Base-by-base conservation (phyloP, 1,140 invertebrate genomes). In the Dendrolimus kikuchii region DNA sequence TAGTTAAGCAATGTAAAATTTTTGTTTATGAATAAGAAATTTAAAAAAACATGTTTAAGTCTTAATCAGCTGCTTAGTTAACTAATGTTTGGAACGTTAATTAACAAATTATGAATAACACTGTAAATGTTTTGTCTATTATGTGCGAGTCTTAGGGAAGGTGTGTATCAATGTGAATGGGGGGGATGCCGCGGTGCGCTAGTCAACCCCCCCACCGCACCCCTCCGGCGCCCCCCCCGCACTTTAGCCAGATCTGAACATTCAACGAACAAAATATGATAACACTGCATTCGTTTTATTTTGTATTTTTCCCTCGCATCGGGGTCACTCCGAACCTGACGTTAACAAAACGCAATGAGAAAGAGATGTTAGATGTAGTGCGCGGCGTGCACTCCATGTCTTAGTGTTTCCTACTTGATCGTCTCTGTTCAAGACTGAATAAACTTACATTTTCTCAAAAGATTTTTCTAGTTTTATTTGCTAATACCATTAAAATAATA, bases 391-490 rank as follows among this genome's bases (percentile, higher is more conserved):
- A 42, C 39, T n/a, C 10, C 38, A 9, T 54, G 42, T 43, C 5
- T 44, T 44, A 9, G 43, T 55, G 50, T 54, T 47, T 47, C 53
- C 54, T 40, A 51, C 60, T 59, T 46, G 56, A 63, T 60, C 59
- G 66, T 74, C 71, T 23, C 23, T 64, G 57, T 68, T 61, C 42
- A 63, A 71, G 68, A 74, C 71, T 71, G 68, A 74, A 69, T 74
- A 66, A 71, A 71, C 61, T 64, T 61, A 68, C 59, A 53, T 53
- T 69, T 60, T 62, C 56, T 65, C 58, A 68, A 56, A 60, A 38
- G 40, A 52, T 10, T 37, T 41, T 42, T 37, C 45, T 23, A 6
- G 40, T 44, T 42, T 48, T 39, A 38, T 52, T 53, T 58, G 10
- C 39, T 49, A 49, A 8, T 9, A 44, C n/a, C n/a, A 44, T 10